A percentile compares a stretch with the other conserved stretches of the same genome.
These are phyloP conservation scores for Epinephelus cyanopodus DNA, from an alignment of 2,113 vertebrate species.

Conservation along the genomic window DNA sequence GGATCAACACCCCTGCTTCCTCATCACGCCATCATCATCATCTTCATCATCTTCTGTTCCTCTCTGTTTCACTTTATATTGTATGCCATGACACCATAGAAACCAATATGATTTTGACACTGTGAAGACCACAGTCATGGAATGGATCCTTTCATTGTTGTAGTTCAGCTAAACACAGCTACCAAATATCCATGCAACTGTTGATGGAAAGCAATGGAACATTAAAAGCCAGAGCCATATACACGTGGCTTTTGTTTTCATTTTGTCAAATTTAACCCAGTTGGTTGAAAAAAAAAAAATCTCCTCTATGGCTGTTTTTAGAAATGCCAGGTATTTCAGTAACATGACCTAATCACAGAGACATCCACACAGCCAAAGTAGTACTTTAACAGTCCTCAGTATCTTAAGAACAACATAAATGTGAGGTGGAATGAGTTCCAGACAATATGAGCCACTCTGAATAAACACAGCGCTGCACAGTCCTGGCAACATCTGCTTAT, in stretches of 20 bases:
- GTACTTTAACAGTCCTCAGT: slow-evolving; percentile 24
- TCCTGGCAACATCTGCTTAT: slow-evolving; percentile 57
- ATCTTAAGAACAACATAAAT: slow-evolving; percentile 43
- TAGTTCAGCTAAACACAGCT: not conserved
- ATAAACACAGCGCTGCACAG: slow-evolving; percentile 43
- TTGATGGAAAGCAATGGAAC: not conserved
- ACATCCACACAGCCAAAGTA: slow-evolving; percentile 14
- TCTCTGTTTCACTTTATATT: slow-evolving; percentile 10
- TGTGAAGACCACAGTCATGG: not conserved
- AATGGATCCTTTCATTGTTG: not conserved
- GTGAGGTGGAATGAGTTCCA: slow-evolving; percentile 42
- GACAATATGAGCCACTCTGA: slow-evolving; percentile 52
- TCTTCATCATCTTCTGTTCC: not conserved
- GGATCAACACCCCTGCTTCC: not conserved
- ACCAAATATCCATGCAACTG: not conserved
- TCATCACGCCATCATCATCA: slow-evolving; percentile 1
- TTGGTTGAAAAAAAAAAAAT: not conserved
- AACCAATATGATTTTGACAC: not conserved
- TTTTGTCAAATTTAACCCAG: not conserved
- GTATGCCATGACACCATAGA: not conserved
- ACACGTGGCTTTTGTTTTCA: not conserved
- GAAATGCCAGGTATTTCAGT: slow-evolving; percentile 21
- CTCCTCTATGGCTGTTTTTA: not conserved
- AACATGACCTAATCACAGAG: slow-evolving; percentile 24
- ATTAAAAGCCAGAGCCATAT: not conserved